Evolutionary conservation across 2,888 invertebrate genomes (phyloP).

Genomic region (Ramazzottius varieornatus): DNA sequence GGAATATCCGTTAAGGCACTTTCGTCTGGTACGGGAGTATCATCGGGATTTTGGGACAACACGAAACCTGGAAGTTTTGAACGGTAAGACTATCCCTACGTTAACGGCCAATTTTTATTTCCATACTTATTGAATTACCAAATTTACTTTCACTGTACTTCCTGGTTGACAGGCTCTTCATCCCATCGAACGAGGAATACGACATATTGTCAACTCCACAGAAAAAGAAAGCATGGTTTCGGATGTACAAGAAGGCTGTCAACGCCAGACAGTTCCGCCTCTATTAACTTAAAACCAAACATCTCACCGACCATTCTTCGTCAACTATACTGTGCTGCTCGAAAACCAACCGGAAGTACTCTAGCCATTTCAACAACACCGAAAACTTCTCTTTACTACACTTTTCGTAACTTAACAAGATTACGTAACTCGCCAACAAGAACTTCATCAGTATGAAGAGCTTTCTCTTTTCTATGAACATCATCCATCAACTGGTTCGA

Average conservation of each 20-base stretch:
- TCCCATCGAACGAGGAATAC: background rate
- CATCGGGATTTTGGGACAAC: background rate
- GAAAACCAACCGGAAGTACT: too few relatives aligned
- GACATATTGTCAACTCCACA: background rate
- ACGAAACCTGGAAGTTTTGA: background rate
- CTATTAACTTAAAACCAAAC: too few relatives aligned
- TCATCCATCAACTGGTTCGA: background rate
- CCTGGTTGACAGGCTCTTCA: background rate
- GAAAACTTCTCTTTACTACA: background rate
- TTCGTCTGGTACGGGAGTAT: too few relatives aligned
- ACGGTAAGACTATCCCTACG: background rate
- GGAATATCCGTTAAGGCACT: too few relatives aligned
- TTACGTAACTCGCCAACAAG: background rate
- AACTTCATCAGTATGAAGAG: background rate
- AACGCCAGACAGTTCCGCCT: background rate
- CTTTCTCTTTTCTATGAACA: background rate
- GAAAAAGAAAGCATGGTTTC: background rate
- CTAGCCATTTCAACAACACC: too few relatives aligned
- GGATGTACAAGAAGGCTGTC: slow-evolving; percentile 1
- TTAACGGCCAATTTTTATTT: too few relatives aligned
- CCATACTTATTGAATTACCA: too few relatives aligned
- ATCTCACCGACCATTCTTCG: too few relatives aligned
- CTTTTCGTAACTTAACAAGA: background rate
- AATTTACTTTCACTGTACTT: too few relatives aligned
- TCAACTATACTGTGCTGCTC: too few relatives aligned